Conservation (phyloP, 2,797 vertebrate genomes). For the Manis crassicaudata region DNA sequence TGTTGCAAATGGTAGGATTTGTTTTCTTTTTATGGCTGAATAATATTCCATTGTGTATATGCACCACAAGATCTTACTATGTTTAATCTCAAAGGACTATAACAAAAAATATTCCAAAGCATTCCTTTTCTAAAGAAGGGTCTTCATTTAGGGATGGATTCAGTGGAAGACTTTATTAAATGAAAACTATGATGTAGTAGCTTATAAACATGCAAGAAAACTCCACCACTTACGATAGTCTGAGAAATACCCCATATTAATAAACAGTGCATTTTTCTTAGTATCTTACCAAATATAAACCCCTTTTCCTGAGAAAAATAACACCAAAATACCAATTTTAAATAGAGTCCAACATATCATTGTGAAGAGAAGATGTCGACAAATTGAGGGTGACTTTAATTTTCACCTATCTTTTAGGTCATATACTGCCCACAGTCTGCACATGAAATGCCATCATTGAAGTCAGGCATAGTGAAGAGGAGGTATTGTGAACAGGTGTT, state of each 20-base stretch:
- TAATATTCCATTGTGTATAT: too few species aligned
- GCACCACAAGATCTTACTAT: slow-evolving; percentile 11
- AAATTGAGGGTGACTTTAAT: slow-evolving; percentile 12
- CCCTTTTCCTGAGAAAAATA: slow-evolving; percentile 43
- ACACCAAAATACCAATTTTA: slow-evolving; percentile 11
- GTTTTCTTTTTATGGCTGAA: too few species aligned
- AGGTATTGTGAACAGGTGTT: slow-evolving; percentile 51
- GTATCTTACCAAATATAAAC: slow-evolving; percentile 43
- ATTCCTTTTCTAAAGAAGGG: neutral
- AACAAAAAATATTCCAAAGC: slow-evolving; percentile 48
- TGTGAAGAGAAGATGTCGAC: neutral
- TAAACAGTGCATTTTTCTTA: neutral
- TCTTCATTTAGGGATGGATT: neutral
- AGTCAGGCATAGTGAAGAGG: slow-evolving; percentile 69
- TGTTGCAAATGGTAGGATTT: too few species aligned
- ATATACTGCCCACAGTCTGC: slow-evolving; percentile 25
- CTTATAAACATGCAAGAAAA: slow-evolving; percentile 56
- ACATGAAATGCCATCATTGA: slow-evolving; percentile 63
- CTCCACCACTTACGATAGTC: neutral
- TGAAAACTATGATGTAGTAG: neutral
- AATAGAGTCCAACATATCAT: slow-evolving; percentile 18
- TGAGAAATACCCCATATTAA: neutral
- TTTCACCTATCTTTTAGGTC: neutral
- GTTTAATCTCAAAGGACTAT: slow-evolving; percentile 53
- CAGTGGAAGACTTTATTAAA: slow-evolving; percentile 22